phyloP scores from a whole-genome alignment of 2,888 invertebrate genomes.

The Lasiommata megera region DNA sequence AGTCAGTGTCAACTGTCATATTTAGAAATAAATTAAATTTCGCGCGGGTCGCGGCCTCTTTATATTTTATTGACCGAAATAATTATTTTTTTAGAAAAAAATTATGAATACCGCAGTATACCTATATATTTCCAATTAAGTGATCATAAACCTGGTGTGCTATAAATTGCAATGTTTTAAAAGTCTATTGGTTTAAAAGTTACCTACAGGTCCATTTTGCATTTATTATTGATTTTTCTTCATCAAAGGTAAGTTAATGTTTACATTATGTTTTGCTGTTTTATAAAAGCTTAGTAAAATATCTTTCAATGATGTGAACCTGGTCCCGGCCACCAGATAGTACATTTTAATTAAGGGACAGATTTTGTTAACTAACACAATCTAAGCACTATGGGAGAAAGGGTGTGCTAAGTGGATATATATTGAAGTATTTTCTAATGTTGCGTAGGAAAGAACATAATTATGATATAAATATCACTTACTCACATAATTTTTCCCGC shows the following conservation, averaged over 20 bases:
- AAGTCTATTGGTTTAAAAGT: not conserved
- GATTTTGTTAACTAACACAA: too few species aligned
- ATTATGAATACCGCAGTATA: not conserved
- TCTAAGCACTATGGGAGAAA: too few species aligned
- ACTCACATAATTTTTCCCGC: too few species aligned
- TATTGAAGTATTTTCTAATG: too few species aligned
- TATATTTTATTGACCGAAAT: not conserved
- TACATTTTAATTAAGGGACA: too few species aligned
- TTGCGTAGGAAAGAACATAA: too few species aligned
- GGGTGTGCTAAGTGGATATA: too few species aligned
- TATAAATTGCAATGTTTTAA: not conserved
- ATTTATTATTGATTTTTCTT: constrained; percentile 31
- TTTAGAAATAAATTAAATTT: not conserved
- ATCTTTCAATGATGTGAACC: too few species aligned
- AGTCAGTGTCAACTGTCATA: not conserved
- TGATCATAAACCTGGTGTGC: not conserved
- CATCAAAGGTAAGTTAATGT: constrained; percentile 12
- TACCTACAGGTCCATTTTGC: not conserved
- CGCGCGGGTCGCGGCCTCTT: not conserved
- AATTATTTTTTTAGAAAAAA: not conserved
- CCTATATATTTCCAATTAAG: not conserved
- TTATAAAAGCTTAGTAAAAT: not conserved
- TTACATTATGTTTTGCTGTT: constrained; percentile 3
- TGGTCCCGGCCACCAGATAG: too few species aligned
- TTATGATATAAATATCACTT: too few species aligned